Base-by-base conservation (phyloP, 2,113 vertebrate species). In the Heterotis niloticus region DNA sequence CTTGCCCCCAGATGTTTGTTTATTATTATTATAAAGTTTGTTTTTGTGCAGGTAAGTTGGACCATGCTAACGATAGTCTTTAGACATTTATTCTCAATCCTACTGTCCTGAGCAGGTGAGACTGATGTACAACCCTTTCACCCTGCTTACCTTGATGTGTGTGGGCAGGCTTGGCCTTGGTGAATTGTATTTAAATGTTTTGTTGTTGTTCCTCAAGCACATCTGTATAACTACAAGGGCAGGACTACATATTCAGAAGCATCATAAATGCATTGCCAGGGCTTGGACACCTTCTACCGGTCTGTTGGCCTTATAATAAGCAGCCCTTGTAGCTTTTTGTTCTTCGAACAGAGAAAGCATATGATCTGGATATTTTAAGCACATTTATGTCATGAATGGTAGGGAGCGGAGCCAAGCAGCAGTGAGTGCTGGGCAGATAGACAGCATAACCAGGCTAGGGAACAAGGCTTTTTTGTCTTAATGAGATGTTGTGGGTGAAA, bases 121-220 rank as follows among this genome's bases (percentile, higher is more conserved):
- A 34, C 51, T 72, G 69, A 23, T 52, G 52, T 20, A n/a, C 20
- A 72, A 74, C 23, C 11, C 71, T 54, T 59, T 74, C 24, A 57
- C 14, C 71, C 54, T 74, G 71, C 52, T 57, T 74, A 57, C 54
- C 9, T 74, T 51, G 34, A 26, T 5, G 51, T 14, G 51, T 56
- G 34, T 4, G 34, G 34, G 34, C 34, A 44, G 3, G 7, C 34
- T 44, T 44, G 54, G 71, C 28, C 14, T 74, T 59, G 56, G 26
- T 74, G 9, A 13, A 74, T 28, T 74, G 23, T 57, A n/a, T 16
- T 73, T 26, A 74, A 74, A 74, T 74, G 54, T 13, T n/a, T n/a
- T 17, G 26, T 26, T 74, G 26, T 57, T 9, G 13, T 62, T 62
- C 20, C 10, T 62, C 20, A 17, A 62, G 59, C 59, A 62, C 59